Conservation (phyloP, 2,888 invertebrate species). For the Pristionchus mayeri region DNA sequence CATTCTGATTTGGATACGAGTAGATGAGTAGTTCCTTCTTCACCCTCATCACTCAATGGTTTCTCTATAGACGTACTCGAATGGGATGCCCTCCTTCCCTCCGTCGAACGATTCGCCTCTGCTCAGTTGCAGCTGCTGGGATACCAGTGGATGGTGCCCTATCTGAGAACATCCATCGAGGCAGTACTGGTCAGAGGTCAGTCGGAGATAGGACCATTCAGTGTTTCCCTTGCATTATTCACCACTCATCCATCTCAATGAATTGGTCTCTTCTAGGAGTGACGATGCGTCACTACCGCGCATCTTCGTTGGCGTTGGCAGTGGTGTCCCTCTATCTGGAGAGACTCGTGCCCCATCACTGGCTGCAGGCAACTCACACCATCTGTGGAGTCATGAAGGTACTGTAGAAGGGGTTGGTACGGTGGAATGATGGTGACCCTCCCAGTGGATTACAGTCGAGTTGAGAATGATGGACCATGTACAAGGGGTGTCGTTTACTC, state of each 20-base stretch:
- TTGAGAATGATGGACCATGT: too few relatives aligned
- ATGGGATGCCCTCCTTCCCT: conserved; percentile 64
- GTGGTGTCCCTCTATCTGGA: conserved; percentile 36
- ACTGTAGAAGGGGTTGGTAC: neutral
- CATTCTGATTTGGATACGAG: too few relatives aligned
- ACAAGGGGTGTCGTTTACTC: too few relatives aligned
- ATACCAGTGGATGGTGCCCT: neutral
- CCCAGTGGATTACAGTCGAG: too few relatives aligned
- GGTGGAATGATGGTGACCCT: too few relatives aligned
- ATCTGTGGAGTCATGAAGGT: conserved; percentile 41
- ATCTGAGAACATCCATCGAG: conserved; percentile 10
- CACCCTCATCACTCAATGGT: too few relatives aligned
- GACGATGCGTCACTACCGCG: conserved; percentile 4
- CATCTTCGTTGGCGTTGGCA: conserved; percentile 12
- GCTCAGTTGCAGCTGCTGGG: conserved; percentile 39
- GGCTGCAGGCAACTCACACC: conserved; percentile 27
- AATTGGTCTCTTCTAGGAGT: neutral
- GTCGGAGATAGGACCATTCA: too few relatives aligned
- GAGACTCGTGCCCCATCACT: neutral
- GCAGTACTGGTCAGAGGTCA: conserved; percentile 10
- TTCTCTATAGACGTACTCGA: conserved; percentile 53
- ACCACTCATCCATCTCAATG: neutral
- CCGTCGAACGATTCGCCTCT: conserved; percentile 57
- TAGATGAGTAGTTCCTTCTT: too few relatives aligned
- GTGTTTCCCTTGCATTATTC: neutral